A percentile compares a stretch with the other conserved stretches of the same genome.
Evolutionary conservation across 2,113 vertebrate genomes (phyloP).

Genomic region (Recurvirostra avosetta): DNA sequence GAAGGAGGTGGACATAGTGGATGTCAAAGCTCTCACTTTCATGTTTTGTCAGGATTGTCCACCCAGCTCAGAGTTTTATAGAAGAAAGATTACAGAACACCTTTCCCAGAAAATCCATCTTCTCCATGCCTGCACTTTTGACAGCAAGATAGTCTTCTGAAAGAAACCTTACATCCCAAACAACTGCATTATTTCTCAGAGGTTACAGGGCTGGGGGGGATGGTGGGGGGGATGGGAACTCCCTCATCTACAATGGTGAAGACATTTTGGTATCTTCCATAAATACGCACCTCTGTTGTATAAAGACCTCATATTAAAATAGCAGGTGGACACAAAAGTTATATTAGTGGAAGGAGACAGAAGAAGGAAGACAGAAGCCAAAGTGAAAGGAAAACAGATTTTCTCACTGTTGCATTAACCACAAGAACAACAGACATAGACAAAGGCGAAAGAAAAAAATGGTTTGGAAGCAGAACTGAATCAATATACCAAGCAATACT

Average conservation of each 20-base stretch:
- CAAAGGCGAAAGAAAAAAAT: not conserved
- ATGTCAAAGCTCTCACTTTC: not conserved
- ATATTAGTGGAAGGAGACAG: not conserved
- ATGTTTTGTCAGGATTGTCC: not conserved
- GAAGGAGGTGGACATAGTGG: not conserved
- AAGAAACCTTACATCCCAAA: not conserved
- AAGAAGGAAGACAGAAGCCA: not conserved
- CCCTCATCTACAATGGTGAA: not conserved
- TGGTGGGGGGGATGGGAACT: too few relatives aligned
- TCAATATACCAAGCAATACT: not conserved
- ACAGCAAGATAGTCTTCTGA: not conserved
- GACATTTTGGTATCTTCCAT: not conserved
- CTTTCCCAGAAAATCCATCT: not conserved
- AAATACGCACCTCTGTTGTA: not conserved
- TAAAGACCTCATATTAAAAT: not conserved
- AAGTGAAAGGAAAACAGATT: not conserved
- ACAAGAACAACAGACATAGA: not conserved
- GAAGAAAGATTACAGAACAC: not conserved
- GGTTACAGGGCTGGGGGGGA: too few relatives aligned
- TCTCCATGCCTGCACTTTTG: not conserved
- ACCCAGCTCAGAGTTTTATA: not conserved
- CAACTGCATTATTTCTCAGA: not conserved
- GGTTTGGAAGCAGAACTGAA: not conserved
- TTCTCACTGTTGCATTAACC: not conserved
- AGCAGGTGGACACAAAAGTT: not conserved